Evolutionary conservation across 2,797 vertebrate genomes (phyloP).

Genomic region (Neoniphon sammara): DNA sequence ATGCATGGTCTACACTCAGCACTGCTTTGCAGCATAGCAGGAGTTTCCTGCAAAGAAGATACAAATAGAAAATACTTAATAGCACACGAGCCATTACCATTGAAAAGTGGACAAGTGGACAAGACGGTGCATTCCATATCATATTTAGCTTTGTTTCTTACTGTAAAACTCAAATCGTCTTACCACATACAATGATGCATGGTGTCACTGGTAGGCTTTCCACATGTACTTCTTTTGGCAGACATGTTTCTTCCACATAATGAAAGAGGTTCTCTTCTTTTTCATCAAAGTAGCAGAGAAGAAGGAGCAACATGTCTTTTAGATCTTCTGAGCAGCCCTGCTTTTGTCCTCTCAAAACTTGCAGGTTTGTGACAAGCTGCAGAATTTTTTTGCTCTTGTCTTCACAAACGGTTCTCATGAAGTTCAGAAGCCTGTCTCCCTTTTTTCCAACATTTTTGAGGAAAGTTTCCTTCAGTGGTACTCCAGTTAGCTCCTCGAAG

Average conservation of each 20-base stretch:
- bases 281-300: conserved; percentile 48
- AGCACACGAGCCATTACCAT: neutral
- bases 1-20: too few relatives aligned
- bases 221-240: conserved; percentile 41
- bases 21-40: conserved; percentile 44
- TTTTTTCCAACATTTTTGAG: conserved; percentile 42
- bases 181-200: conserved; percentile 54
- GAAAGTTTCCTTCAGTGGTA: conserved; percentile 40
- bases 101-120: too few relatives aligned
- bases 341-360: conserved; percentile 28
- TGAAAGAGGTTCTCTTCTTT: conserved; percentile 54
- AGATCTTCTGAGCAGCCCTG: conserved; percentile 48
- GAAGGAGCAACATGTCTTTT: conserved; percentile 40
- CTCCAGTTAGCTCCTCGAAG: conserved; percentile 50
- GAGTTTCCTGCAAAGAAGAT: conserved; percentile 32
- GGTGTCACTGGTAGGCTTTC: conserved; percentile 52
- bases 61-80: conserved; percentile 12
- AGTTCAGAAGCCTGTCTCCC: conserved; percentile 43
- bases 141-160: neutral
- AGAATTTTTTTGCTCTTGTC: conserved; percentile 43
- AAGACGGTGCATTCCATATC: neutral
- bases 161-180: conserved; percentile 25
- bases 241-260: conserved; percentile 41
- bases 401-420: conserved; percentile 26
- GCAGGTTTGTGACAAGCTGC: conserved; percentile 36